A percentile compares a stretch with the other conserved stretches of the same genome.
Conservation (phyloP, 2,797 vertebrate species). For the Lateolabrax maculatus region DNA sequence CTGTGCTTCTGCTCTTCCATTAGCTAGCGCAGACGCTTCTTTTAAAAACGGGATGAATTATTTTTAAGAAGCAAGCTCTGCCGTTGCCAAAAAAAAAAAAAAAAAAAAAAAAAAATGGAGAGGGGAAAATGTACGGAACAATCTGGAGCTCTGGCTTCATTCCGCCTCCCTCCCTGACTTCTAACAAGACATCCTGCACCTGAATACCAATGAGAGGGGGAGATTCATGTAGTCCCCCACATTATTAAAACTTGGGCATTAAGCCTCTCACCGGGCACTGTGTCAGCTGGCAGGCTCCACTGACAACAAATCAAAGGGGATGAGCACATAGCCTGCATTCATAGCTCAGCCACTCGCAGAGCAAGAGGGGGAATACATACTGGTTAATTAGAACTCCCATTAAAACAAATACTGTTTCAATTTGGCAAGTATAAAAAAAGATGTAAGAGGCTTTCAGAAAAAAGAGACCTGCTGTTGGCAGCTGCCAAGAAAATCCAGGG, state of each 20-base stretch:
- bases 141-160: constrained; percentile 81
- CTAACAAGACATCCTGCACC: constrained; percentile 86
- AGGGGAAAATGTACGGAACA: constrained; percentile 80
- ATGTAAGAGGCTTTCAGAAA: constrained; percentile 87
- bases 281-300: constrained; percentile 87
- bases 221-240: constrained; percentile 84
- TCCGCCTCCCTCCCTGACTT: constrained; percentile 84
- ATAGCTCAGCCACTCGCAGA: constrained; percentile 80
- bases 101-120: constrained; percentile 75
- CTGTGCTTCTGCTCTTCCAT: constrained; percentile 83
- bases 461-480: constrained; percentile 82
- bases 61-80: constrained; percentile 86
- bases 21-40: constrained; percentile 83
- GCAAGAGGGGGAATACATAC: constrained; percentile 83
- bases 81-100: constrained; percentile 81
- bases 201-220: constrained; percentile 88
- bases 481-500: constrained; percentile 85
- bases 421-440: constrained; percentile 87
- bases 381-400: constrained; percentile 89
- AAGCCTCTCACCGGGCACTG: constrained; percentile 86
- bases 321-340: constrained; percentile 86
- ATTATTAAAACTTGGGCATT: constrained; percentile 89
- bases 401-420: constrained; percentile 89
- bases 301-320: constrained; percentile 87
- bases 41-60: constrained; percentile 86